A percentile compares a stretch with the other conserved stretches of the same genome.
phyloP scores from a whole-genome alignment of 2,113 vertebrate species.

The Cynocephalus volans region DNA sequence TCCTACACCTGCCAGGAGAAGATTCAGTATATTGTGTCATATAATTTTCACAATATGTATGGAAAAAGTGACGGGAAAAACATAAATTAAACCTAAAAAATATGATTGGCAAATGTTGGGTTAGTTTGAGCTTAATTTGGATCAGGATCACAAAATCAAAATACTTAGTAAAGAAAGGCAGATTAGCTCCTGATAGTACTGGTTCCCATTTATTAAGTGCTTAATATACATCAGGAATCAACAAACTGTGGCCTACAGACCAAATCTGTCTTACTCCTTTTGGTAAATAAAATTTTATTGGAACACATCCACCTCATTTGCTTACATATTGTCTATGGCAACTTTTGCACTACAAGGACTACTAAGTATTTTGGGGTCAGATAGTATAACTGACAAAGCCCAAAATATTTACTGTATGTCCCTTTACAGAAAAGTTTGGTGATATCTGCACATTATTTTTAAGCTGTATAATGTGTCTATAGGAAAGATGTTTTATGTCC shows the following conservation, averaged over 20 bases:
- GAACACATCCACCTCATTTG: not conserved
- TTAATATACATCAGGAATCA: not conserved
- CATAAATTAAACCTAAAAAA: not conserved
- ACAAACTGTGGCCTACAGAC: not conserved
- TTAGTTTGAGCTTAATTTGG: conserved; percentile 5
- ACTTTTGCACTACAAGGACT: not conserved
- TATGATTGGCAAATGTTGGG: not conserved
- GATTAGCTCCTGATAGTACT: not conserved
- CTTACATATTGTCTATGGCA: not conserved
- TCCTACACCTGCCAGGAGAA: not conserved
- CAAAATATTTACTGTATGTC: not conserved
- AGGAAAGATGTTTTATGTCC: not conserved
- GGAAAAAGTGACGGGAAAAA: not conserved
- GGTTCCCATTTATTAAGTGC: not conserved
- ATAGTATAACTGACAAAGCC: fast-evolving
- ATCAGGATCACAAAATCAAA: not conserved
- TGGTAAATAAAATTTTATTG: not conserved
- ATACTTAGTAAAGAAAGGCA: not conserved
- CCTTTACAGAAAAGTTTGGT: not conserved
- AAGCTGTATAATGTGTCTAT: not conserved
- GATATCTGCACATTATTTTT: not conserved
- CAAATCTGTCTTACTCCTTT: not conserved
- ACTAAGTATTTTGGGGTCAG: not conserved
- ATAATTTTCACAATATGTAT: not conserved
- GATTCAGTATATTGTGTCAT: not conserved